Conservation (phyloP, 1,140 invertebrate genomes). For the Neotoxoptera formosana region DNA sequence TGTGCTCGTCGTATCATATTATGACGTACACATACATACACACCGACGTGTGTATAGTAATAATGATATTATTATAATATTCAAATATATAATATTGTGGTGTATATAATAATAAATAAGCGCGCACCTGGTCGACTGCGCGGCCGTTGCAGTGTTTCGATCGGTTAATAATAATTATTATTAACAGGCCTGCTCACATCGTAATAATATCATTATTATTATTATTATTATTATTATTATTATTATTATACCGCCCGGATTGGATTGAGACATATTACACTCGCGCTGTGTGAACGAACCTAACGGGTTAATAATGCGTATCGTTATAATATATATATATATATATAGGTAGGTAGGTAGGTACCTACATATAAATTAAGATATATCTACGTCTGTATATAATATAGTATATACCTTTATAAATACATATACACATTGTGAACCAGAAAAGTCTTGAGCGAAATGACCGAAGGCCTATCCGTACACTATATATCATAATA, state of each 20-base stretch:
- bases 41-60: neutral
- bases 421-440: neutral
- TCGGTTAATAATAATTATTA: constrained; percentile 30
- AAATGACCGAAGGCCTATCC: constrained; percentile 9
- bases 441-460: neutral
- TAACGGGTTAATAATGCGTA: neutral
- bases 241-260: neutral
- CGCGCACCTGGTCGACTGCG: constrained; percentile 25
- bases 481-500: neutral
- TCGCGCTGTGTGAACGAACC: constrained; percentile 1
- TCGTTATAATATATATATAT: neutral
- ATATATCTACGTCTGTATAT: neutral
- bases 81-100: no score
- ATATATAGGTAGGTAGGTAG: neutral
- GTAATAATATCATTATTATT: no score
- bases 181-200: neutral
- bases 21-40: neutral
- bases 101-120: neutral
- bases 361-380: neutral
- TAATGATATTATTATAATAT: neutral
- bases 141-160: constrained; percentile 4
- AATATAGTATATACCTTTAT: neutral
- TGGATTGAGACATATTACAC: constrained; percentile 36
- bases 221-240: no score
- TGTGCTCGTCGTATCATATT: neutral